Conservation (phyloP, 2,797 vertebrate genomes). For the Lithobates pipiens region DNA sequence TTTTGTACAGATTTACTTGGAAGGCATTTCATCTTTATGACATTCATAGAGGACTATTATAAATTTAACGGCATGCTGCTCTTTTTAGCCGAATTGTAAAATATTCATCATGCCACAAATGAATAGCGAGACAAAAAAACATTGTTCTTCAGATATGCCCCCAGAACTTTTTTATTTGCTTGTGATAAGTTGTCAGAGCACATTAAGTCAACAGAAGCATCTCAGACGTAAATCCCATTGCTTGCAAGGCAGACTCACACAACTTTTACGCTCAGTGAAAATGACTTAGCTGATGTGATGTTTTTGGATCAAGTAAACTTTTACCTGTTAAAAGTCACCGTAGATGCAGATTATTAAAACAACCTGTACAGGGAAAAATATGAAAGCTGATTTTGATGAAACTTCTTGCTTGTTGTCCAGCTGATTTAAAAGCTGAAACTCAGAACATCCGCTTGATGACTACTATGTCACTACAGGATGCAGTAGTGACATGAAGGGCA, state of each 20-base stretch:
- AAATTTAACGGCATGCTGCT: not conserved
- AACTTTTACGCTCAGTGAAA: not conserved
- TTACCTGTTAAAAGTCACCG: not conserved
- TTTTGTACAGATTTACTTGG: not conserved
- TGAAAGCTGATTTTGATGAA: no score
- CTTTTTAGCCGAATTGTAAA: constrained; percentile 30
- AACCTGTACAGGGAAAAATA: not conserved
- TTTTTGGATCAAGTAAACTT: constrained; percentile 20
- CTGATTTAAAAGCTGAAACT: not conserved
- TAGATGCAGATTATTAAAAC: not conserved
- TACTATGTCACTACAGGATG: no score
- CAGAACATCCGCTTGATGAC: no score
- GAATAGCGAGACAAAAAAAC: constrained; percentile 32
- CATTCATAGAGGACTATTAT: not conserved
- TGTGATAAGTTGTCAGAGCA: constrained; percentile 46
- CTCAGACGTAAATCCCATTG: constrained; percentile 21
- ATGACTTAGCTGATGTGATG: constrained; percentile 11
- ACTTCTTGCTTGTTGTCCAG: not conserved
- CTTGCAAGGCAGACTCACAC: not conserved
- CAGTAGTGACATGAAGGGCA: no score
- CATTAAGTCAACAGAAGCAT: constrained; percentile 31
- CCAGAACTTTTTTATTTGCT: constrained; percentile 31
- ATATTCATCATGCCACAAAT: constrained; percentile 39
- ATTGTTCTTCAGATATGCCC: constrained; percentile 39
- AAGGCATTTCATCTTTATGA: not conserved